Conservation (phyloP, 2,113 vertebrate species). For the Maccullochella peelii region DNA sequence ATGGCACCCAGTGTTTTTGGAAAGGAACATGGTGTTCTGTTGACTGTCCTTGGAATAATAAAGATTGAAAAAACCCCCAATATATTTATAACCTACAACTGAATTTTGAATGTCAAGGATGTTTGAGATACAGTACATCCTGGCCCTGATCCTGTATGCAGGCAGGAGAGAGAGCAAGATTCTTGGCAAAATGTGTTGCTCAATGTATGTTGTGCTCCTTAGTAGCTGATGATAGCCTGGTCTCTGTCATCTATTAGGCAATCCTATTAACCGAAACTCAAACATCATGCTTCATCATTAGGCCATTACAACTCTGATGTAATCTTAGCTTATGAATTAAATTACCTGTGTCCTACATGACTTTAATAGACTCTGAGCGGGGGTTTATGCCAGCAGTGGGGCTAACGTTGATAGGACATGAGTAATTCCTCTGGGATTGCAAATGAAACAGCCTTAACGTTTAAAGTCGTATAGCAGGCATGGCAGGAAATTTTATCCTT, state of each 20-base stretch:
- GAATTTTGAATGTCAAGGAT: conserved; percentile 4
- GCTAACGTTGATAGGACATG: conserved; percentile 58
- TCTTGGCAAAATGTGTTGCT: conserved; percentile 36
- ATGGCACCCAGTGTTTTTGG: neutral
- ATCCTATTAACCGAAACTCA: conserved; percentile 77
- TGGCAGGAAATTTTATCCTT: conserved; percentile 27
- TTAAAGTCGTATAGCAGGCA: conserved; percentile 43
- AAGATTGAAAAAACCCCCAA: neutral
- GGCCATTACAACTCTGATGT: conserved; percentile 71
- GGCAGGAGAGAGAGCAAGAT: neutral
- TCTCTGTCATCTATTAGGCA: conserved; percentile 68
- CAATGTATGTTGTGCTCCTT: conserved; percentile 48
- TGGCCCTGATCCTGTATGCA: neutral
- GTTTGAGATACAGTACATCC: neutral
- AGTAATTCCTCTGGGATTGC: conserved; percentile 66
- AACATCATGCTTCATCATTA: conserved; percentile 82
- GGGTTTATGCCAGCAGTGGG: conserved; percentile 59
- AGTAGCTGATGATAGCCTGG: conserved; percentile 46
- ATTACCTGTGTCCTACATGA: conserved; percentile 81
- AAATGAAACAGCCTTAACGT: conserved; percentile 59
- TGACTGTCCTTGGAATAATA: neutral
- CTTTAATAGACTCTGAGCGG: conserved; percentile 76
- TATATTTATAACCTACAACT: neutral
- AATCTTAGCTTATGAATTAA: conserved; percentile 80
- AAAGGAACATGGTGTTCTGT: neutral